Percentiles rank a stretch among this genome's conserved stretches.
Conservation (phyloP, 2,113 vertebrate species). For the Mesocricetus auratus region DNA sequence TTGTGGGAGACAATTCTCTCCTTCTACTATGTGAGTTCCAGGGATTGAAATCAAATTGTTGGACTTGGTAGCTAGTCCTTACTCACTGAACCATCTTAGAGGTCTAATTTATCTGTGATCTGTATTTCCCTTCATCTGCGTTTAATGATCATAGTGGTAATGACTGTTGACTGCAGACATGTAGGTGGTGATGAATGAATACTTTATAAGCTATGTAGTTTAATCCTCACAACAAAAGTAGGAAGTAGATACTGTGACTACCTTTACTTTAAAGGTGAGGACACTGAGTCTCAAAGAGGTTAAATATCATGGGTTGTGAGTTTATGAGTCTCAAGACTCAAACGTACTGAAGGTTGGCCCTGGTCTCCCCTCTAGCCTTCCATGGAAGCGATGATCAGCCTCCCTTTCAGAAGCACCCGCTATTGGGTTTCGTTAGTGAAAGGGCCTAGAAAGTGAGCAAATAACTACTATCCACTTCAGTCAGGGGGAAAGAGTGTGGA, state of each 20-base stretch:
- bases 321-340: neutral
- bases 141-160: neutral
- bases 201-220: neutral
- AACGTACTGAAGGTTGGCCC: rapidly evolving
- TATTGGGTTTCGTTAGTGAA: neutral
- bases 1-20: neutral
- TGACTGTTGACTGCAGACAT: neutral
- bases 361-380: neutral
- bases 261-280: neutral
- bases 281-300: neutral
- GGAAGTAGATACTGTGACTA: neutral
- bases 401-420: neutral
- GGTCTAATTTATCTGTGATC: neutral
- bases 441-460: neutral
- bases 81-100: neutral
- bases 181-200: neutral
- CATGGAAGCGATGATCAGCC: neutral
- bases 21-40: neutral
- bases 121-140: neutral
- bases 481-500: neutral
- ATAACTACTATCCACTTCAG: neutral
- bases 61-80: neutral
- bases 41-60: neutral
- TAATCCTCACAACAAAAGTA: neutral
- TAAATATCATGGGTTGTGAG: neutral